phyloP scores from a whole-genome alignment of 2,888 invertebrate genomes.

The Sericinus montela region DNA sequence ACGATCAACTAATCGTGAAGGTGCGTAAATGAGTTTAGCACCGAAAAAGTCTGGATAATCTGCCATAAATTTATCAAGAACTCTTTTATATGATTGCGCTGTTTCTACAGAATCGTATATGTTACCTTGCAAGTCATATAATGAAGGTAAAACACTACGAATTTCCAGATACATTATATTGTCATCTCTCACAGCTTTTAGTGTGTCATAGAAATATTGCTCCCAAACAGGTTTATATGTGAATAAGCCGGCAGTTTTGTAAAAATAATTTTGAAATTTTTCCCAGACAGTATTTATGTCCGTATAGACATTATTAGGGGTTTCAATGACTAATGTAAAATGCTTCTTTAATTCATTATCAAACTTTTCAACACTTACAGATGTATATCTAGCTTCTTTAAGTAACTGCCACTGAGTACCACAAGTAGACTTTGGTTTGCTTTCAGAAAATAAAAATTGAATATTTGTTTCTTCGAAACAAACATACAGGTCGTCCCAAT shows the following conservation, averaged over 20 bases:
- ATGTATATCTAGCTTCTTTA: constrained; percentile 63
- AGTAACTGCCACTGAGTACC: constrained; percentile 67
- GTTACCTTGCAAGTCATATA: constrained; percentile 84
- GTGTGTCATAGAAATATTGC: constrained; percentile 81
- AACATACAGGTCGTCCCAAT: constrained; percentile 79
- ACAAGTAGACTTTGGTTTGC: constrained; percentile 38
- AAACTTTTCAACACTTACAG: constrained; percentile 68
- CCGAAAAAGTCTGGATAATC: constrained; percentile 84
- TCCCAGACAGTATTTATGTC: constrained; percentile 81
- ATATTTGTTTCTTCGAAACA: constrained; percentile 52
- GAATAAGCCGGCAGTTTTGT: constrained; percentile 68
- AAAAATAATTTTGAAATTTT: constrained; percentile 78
- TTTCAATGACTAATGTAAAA: constrained; percentile 76
- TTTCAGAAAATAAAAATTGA: constrained; percentile 47
- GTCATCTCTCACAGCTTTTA: constrained; percentile 82
- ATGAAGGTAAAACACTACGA: constrained; percentile 78
- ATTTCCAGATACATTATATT: constrained; percentile 86
- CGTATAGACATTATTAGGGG: constrained; percentile 61
- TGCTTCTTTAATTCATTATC: constrained; percentile 72
- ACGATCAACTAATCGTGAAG: constrained; percentile 66
- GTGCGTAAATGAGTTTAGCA: constrained; percentile 84
- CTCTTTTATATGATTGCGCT: constrained; percentile 75
- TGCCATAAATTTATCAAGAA: constrained; percentile 75
- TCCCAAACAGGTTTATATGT: constrained; percentile 82
- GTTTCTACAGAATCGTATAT: constrained; percentile 72